These are phyloP conservation scores for Callipepla squamata DNA, from an alignment of 2,113 vertebrate species.

Conservation along the genomic window DNA sequence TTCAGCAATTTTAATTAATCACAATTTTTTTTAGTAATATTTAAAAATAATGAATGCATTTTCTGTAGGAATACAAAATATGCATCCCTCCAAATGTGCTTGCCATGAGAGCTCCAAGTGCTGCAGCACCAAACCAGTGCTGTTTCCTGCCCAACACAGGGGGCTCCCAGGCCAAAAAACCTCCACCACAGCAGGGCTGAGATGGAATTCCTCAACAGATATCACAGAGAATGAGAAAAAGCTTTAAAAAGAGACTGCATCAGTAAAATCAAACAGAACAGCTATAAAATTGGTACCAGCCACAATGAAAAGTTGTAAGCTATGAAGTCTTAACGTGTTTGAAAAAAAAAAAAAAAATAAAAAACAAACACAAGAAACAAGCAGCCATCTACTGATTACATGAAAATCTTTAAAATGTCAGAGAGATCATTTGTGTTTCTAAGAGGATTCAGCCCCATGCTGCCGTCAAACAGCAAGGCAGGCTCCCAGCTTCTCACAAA, in stretches of 20 bases:
- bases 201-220: slow-evolving; percentile 1
- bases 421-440: background rate
- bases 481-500: slow-evolving; percentile 26
- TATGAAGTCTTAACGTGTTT: no score
- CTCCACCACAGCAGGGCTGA: background rate
- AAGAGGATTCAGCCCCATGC: accelerated
- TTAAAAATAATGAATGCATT: background rate
- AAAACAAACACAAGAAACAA: background rate
- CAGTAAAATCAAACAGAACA: background rate
- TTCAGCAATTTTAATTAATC: background rate
- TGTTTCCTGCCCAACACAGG: background rate
- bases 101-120: background rate
- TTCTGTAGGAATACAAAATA: background rate
- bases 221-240: background rate
- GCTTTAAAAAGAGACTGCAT: background rate
- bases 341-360: background rate
- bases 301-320: background rate
- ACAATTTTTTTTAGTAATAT: background rate
- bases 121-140: background rate
- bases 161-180: background rate
- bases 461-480: background rate
- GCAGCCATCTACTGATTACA: background rate
- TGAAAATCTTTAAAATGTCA: background rate
- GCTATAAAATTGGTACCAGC: background rate
- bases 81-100: background rate